Percentiles rank a stretch among this genome's conserved stretches.
Evolutionary conservation across 1,140 invertebrate genomes (phyloP).

Genomic region (Drosophila kikkawai): DNA sequence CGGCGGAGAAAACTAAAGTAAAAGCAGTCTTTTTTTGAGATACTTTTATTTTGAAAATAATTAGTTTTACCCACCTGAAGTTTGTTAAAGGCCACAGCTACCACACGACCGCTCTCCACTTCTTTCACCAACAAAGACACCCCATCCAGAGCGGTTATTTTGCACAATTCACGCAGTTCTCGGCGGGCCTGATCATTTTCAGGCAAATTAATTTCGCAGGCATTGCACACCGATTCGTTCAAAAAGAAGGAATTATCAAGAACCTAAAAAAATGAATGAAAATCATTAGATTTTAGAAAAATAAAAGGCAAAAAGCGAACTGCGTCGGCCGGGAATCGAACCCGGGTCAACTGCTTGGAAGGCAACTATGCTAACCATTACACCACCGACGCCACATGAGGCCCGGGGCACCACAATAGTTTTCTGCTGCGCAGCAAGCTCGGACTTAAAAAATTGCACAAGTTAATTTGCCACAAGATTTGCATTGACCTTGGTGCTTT

Average conservation of each 20-base stretch:
- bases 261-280: conserved; percentile 78
- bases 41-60: background rate
- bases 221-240: conserved; percentile 87
- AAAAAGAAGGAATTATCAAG: conserved; percentile 87
- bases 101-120: conserved; percentile 86
- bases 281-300: background rate
- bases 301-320: conserved; percentile 43
- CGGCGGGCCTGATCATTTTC: conserved; percentile 85
- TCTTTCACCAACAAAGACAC: conserved; percentile 88
- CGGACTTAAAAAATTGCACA: background rate
- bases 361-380: conserved; percentile 95
- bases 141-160: conserved; percentile 87
- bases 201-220: conserved; percentile 86
- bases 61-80: conserved; percentile 86
- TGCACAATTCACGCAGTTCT: conserved; percentile 87
- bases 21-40: background rate
- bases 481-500: background rate
- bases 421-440: conserved; percentile 13
- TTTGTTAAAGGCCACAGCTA: conserved; percentile 89
- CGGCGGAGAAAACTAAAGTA: conserved; percentile 60
- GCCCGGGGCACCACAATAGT: background rate
- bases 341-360: conserved; percentile 94
- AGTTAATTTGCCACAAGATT: background rate
- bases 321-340: conserved; percentile 91
- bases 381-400: conserved; percentile 87